Conservation (phyloP, 2,113 vertebrate genomes). For the Indicator indicator region DNA sequence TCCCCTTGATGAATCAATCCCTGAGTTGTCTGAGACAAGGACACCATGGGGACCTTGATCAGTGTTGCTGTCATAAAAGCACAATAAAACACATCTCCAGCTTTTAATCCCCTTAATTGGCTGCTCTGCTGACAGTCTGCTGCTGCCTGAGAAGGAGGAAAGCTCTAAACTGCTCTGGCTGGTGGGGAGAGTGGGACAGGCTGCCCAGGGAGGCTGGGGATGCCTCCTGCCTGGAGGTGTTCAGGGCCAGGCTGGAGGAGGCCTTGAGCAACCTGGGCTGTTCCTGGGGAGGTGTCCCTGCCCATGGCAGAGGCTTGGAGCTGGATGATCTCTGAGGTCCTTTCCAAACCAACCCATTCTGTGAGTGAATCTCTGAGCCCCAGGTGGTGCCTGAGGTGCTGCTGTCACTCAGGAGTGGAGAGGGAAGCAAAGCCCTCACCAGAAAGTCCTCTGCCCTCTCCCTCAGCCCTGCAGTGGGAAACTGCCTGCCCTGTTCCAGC, state of each 20-base stretch:
- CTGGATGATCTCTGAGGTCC: no score
- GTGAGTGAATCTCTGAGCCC: not conserved
- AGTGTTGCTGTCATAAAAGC: not conserved
- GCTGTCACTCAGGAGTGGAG: not conserved
- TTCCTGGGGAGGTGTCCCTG: no score
- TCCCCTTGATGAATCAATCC: not conserved
- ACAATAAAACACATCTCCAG: not conserved
- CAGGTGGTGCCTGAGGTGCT: not conserved
- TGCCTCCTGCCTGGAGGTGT: no score
- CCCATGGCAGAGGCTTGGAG: no score
- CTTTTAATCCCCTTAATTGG: slow-evolving; percentile 56
- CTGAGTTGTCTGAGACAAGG: not conserved
- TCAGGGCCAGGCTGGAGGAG: no score
- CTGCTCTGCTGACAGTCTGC: slow-evolving; percentile 7
- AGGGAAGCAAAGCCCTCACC: not conserved
- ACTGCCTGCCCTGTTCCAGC: not conserved
- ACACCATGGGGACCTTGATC: not conserved
- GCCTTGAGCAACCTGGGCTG: no score
- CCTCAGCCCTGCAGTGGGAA: not conserved
- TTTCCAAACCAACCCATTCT: no score
- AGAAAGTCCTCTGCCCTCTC: not conserved
- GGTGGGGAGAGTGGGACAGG: no score
- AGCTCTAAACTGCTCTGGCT: not conserved
- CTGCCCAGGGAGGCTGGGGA: no score
- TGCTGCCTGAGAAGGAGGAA: not conserved